Percentiles rank a stretch among this genome's conserved stretches.
phyloP scores from a whole-genome alignment of 2,888 invertebrate species.

The Stenchaetothrips biformis region DNA sequence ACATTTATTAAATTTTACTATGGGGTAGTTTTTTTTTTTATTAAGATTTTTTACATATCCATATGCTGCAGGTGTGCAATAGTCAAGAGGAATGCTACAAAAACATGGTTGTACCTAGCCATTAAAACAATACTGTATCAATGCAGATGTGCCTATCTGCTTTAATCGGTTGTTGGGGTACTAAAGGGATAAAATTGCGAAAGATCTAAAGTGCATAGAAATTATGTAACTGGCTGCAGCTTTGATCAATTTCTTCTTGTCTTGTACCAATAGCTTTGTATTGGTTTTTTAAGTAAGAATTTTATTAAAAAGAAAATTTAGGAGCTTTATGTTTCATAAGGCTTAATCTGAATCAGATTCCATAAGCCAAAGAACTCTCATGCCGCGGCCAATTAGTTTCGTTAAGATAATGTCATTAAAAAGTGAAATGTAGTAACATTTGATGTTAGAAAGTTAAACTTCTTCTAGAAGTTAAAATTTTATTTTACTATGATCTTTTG shows the following conservation, averaged over 20 bases:
- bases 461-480: background rate
- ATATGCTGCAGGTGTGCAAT: too few relatives aligned
- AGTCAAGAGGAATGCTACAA: too few relatives aligned
- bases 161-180: too few relatives aligned
- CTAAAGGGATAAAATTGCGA: too few relatives aligned
- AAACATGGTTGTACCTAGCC: too few relatives aligned
- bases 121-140: too few relatives aligned
- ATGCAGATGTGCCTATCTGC: too few relatives aligned
- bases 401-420: background rate
- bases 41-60: too few relatives aligned
- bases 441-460: background rate
- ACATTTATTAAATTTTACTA: background rate
- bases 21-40: too few relatives aligned
- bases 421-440: background rate
- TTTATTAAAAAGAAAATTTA: background rate
- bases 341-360: background rate
- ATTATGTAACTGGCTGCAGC: too few relatives aligned
- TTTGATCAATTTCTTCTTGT: too few relatives aligned
- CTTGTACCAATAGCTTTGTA: background rate
- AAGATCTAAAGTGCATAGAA: too few relatives aligned
- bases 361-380: constrained; percentile 12
- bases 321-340: background rate
- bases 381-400: background rate
- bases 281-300: background rate
- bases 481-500: background rate